Conservation (phyloP, 1,140 invertebrate species). For the Cyphomyrmex costatus region DNA sequence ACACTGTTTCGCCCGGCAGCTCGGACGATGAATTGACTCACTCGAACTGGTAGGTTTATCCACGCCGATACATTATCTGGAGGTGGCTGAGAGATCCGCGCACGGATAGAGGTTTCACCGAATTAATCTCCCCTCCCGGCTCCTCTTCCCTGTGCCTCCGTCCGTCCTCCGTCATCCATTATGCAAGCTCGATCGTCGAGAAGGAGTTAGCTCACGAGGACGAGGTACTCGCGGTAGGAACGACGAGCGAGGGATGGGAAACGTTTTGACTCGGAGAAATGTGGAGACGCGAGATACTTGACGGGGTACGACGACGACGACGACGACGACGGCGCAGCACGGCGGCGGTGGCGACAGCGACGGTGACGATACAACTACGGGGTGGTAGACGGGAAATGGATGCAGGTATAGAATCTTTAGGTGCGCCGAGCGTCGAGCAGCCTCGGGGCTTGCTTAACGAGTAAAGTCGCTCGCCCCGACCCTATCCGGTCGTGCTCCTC, state of each 20-base stretch:
- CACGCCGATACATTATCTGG: slow-evolving; percentile 67
- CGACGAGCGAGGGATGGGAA: background rate
- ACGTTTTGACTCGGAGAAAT: slow-evolving; percentile 62
- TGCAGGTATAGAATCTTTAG: slow-evolving; percentile 65
- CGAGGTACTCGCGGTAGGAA: slow-evolving; percentile 2
- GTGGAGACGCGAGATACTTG: slow-evolving; percentile 38
- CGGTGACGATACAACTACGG: slow-evolving; percentile 2
- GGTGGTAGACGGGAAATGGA: slow-evolving; percentile 53
- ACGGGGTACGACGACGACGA: slow-evolving; percentile 32
- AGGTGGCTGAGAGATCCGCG: slow-evolving; percentile 49
- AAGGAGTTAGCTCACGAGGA: slow-evolving; percentile 21
- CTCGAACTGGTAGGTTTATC: slow-evolving; percentile 72
- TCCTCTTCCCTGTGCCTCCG: background rate
- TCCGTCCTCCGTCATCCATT: slow-evolving; percentile 13
- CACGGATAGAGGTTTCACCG: slow-evolving; percentile 49
- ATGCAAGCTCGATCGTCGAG: slow-evolving; percentile 51
- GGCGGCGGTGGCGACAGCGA: background rate
- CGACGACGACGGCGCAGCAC: slow-evolving; percentile 18
- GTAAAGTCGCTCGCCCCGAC: slow-evolving; percentile 74
- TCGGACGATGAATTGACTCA: slow-evolving; percentile 71
- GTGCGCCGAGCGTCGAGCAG: slow-evolving; percentile 65
- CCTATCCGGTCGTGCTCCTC: slow-evolving; percentile 3
- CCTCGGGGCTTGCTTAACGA: slow-evolving; percentile 80
- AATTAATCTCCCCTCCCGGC: slow-evolving; percentile 61
- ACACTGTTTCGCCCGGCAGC: slow-evolving; percentile 28